phyloP scores from a whole-genome alignment of 2,113 vertebrate genomes.

The Regulus satrapa region DNA sequence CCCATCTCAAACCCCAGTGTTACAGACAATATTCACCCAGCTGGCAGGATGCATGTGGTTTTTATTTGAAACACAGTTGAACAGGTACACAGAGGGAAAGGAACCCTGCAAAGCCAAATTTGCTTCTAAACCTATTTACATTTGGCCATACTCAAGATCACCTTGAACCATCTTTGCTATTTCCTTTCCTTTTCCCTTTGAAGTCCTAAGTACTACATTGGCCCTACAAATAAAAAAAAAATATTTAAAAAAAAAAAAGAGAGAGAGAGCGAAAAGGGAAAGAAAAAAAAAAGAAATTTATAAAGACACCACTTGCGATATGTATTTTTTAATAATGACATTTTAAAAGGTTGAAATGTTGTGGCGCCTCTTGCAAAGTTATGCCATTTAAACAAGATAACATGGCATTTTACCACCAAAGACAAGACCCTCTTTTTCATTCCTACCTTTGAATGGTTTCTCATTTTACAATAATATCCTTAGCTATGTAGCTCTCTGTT shows the following conservation, averaged over 20 bases:
- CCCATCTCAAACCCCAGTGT: neutral
- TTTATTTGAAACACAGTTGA: neutral
- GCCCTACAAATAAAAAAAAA: neutral
- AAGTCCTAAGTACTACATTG: neutral
- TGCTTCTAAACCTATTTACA: neutral
- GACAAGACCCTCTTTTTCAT: neutral
- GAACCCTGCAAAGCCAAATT: neutral
- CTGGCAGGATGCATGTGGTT: neutral
- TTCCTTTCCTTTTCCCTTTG: neutral
- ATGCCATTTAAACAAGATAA: constrained; percentile 40
- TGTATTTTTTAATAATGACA: constrained; percentile 22
- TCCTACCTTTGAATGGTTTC: constrained; percentile 13
- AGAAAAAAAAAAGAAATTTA: no score
- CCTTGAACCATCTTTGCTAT: neutral
- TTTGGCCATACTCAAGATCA: neutral
- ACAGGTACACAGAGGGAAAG: neutral
- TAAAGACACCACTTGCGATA: neutral
- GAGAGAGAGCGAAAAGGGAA: fast-evolving
- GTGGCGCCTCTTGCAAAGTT: neutral
- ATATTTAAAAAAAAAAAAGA: fast-evolving
- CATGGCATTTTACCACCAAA: constrained; percentile 30
- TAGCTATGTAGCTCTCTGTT: neutral
- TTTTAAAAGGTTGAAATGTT: constrained; percentile 52
- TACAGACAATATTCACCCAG: neutral
- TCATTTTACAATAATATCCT: constrained; percentile 27